phyloP scores from a whole-genome alignment of 37 sponge, comb jelly and placozoan genomes.

The Mnemiopsis leidyi region DNA sequence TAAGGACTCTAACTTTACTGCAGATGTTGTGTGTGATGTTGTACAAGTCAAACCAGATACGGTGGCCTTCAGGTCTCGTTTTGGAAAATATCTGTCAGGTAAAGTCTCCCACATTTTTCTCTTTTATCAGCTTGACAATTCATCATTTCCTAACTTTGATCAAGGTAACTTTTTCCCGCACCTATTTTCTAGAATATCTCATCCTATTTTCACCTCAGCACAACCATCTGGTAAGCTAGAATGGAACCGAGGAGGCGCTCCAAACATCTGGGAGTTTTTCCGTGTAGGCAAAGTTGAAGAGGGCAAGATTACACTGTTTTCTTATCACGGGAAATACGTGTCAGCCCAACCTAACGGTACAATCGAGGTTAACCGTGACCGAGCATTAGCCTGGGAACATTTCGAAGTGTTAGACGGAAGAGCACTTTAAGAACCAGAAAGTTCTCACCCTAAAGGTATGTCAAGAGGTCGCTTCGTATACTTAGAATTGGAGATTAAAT shows the following conservation, averaged over 20 bases:
- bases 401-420: not conserved
- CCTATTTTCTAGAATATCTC: no score
- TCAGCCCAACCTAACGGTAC: not conserved
- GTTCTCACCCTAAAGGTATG: no score
- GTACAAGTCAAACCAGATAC: not conserved
- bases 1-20: not conserved
- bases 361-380: not conserved
- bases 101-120: no score
- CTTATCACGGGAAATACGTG: not conserved
- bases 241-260: not conserved
- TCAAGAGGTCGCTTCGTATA: no score
- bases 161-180: no score
- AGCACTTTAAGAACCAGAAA: no score
- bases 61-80: not conserved
- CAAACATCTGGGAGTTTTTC: not conserved
- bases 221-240: not conserved
- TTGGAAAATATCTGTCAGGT: not conserved
- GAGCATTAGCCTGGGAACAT: not conserved
- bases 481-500: no score
- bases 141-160: no score
- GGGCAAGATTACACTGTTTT: not conserved
- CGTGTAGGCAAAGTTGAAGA: not conserved
- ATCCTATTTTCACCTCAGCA: no score
- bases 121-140: no score
- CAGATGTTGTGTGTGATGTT: not conserved